These are phyloP conservation scores for Conops quadrifasciatus DNA, from an alignment of 2,888 invertebrate species.

Conservation along the genomic window DNA sequence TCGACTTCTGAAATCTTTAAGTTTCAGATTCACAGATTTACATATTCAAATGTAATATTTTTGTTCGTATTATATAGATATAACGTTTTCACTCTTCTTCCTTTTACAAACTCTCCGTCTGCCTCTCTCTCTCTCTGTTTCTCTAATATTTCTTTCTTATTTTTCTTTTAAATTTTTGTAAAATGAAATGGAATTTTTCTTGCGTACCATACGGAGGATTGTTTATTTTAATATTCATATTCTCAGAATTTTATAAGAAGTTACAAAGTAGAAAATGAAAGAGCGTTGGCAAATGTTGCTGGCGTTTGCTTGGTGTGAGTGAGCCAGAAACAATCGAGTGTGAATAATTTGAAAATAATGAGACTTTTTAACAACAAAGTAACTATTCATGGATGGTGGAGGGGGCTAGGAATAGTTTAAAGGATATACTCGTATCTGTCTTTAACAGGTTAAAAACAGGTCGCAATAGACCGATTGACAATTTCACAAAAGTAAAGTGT, in stretches of 20 bases:
- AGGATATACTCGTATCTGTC: no score
- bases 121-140: background rate
- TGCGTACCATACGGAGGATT: constrained; percentile 3
- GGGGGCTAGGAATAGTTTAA: no score
- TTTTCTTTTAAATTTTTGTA: constrained; percentile 1
- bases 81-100: no score
- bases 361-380: constrained; percentile 30
- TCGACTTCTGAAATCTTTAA: background rate
- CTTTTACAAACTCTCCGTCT: constrained; percentile 8
- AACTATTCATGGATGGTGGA: background rate
- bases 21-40: constrained; percentile 2
- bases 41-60: constrained; percentile 56
- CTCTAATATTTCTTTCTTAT: constrained; percentile 48
- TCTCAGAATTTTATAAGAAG: background rate
- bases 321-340: constrained; percentile 38
- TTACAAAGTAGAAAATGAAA: constrained; percentile 4
- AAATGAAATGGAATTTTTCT: constrained; percentile 10
- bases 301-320: background rate
- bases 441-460: no score
- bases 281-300: constrained; percentile 2
- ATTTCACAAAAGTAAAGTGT: no score
- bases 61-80: constrained; percentile 57
- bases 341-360: constrained; percentile 41
- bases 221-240: constrained; percentile 14
- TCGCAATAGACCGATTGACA: no score